Percentiles rank a stretch among this genome's conserved stretches.
Evolutionary conservation across 2,113 vertebrate species (phyloP).

Genomic region (Symphodus melops): DNA sequence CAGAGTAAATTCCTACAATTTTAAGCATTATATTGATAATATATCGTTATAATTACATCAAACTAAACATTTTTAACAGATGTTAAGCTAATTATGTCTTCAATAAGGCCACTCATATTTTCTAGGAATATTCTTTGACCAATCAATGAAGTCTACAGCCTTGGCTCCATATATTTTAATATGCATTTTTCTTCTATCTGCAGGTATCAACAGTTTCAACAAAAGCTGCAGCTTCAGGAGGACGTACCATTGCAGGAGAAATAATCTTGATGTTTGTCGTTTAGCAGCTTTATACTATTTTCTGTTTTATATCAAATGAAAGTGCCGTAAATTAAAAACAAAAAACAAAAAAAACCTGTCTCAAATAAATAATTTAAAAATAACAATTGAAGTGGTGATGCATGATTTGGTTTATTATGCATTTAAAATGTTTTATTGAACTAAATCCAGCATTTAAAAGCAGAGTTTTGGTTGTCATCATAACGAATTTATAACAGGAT

Average conservation of each 20-base stretch:
- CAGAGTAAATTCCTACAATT: too few species aligned
- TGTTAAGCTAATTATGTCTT: not conserved
- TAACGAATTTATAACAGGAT: too few species aligned
- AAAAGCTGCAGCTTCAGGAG: conserved; percentile 6
- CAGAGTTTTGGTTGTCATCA: too few species aligned
- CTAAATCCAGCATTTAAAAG: too few species aligned
- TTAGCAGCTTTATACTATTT: not conserved
- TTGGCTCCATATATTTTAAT: conserved; percentile 10
- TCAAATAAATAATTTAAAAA: not conserved
- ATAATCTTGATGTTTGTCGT: not conserved
- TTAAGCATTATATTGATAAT: too few species aligned
- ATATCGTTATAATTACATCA: too few species aligned
- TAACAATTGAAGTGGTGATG: too few species aligned
- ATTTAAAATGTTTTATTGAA: too few species aligned
- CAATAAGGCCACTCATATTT: conserved; percentile 1
- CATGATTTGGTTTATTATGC: too few species aligned
- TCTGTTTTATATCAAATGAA: not conserved
- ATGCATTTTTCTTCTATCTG: conserved; percentile 22
- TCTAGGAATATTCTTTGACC: not conserved
- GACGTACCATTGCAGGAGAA: not conserved
- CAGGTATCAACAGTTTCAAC: conserved; percentile 14
- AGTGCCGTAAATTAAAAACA: too few species aligned
- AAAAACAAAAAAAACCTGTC: too few species aligned
- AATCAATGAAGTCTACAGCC: conserved; percentile 13
- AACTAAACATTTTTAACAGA: conserved; percentile 7